Base-by-base conservation (phyloP, 2,888 invertebrate species). In the Unio pictorum region DNA sequence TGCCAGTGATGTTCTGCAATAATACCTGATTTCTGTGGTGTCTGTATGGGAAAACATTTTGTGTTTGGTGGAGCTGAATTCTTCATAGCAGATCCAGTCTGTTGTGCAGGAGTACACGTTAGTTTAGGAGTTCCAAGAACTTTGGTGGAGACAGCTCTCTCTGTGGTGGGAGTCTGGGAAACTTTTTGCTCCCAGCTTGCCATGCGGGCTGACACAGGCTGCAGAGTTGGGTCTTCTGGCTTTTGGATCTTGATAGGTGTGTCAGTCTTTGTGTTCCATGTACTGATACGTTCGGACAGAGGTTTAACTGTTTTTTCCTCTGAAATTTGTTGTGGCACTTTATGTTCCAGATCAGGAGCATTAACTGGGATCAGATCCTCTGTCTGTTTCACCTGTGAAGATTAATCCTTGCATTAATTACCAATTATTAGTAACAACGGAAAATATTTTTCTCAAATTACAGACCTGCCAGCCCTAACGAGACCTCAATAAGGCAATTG, bases 151-250 rank as follows among this genome's bases (percentile, higher is more conserved):
- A 68, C 45, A 7, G 76, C 63, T 5, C 63, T 69, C 26, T 63
- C 70, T 55, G 66, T 66, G 58, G 66, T 75, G 3, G 84, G 78
- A 6, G 81, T 80, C 64, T 82, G 77, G 34, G 78, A 71, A 17
- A 76, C 76, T 66, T 81, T 80, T 71, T 84, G 75, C 66, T 87
- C 86, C 86, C 86, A 86, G n/a, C 64, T 79, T 75, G 74, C 84
- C 72, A 84, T 82, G 63, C 85, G 79, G 11, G 84, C 82, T n/a
- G 85, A 81, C 67, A 87, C 68, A 3, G 87, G 86, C 34, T 81
- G 69, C 34, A 81, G 74, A 20, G 85, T 79, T 3, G 86, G 86
- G 66, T 81, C 81, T 67, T 72, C 74, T 20, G 74, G 71, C 26
- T 69, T 8, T 56, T 68, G 72, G 7, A 68, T 69, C 66, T 78